Evolutionary conservation across 2,888 invertebrate genomes (phyloP), one percentile per base, ranked within the genome.

Genomic region (Prosopocoilus inquinatus): DNA sequence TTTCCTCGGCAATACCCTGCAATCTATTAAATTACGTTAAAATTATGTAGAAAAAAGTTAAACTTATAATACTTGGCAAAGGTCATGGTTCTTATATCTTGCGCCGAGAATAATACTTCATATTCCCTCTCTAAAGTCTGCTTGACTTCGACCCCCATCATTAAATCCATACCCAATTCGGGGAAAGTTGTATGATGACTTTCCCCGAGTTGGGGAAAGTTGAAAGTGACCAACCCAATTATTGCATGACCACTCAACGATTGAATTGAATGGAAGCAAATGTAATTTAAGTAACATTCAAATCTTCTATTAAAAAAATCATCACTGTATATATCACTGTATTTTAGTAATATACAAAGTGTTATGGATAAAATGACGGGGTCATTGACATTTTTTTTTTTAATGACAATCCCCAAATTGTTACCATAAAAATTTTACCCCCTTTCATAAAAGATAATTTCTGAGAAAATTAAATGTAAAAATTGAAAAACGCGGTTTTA

Each of bases 91-190:
- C 95, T 83, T 55, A 96, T 88, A 64, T 96, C 94, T 70, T 92
- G 90, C 4, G 94, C 88, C 0, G 92, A 87, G 2, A 97, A 79
- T 72, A 88, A 87, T 50, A 96, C 80, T 70, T 96, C 94, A 71
- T 89, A 94, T 72, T 94, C 92, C 66, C 94, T 81, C 74, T 96
- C 95, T 1, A 96, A 76, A 0, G 90, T 89, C 77, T 96, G 95
- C 66, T 96, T 96, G 64, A 98, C 93, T 78, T 98, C 97, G 0
- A 96, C 93, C 0, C 92, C 94, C 94, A 95, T 96, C 81, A 97
- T 87, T 1, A 96, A 96, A 78, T 98, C 96, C 87, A 98, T 91
- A 34, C 97, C 97, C 60, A 98, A 80, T 73, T 97, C 96, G 1
- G 93, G 91, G 2, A 98, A 79, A 0, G 88, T 85, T 1, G 87